Evolutionary conservation across 2,888 invertebrate genomes (phyloP), one percentile per base, ranked within the genome.

Genomic region (Holacanthella duospinosa): DNA sequence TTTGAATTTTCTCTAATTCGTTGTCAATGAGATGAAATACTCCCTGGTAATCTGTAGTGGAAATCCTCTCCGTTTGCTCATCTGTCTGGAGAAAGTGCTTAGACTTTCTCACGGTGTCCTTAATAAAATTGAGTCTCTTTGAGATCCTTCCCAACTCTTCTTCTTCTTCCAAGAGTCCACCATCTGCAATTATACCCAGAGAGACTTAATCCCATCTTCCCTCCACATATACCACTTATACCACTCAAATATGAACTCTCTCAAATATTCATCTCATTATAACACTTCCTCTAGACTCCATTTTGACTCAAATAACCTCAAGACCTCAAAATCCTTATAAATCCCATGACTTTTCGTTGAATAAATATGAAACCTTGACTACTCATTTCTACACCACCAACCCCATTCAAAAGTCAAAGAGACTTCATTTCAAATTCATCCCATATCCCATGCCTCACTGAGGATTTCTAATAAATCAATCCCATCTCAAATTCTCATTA

Each of bases 1-100:
- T 69, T 44, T 70, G 68, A 60, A 68, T 68, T 58, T 71, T 68
- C 60, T 68, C 62, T 60, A 75, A 66, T 55, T 74, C 71, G 65
- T 56, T 65, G 61, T 69, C 43, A 43, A 48, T 48, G 19, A 48
- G 48, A 9, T 21, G 4, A 48, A 48, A 16, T 21, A 4, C 48
- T 21, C 21, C n/a, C 16, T 48, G 19, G n/a, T 16, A 48, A 21
- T 48, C 21, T n/a, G 12, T 4, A 36, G 36, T n/a, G n/a, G n/a
- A n/a, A n/a, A n/a, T n/a, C n/a, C n/a, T n/a, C n/a, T n/a, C n/a
- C 36, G 9, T 16, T 36, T 36, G 9, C 16, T 16, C 36, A 36
- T 6, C 36, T 9, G 36, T 36, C 9, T 9, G 9, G 21, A 48
- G 19, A 48, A 48, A 48, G 12, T 48, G 16, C 21, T 21, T 48